A percentile compares a stretch with the other conserved stretches of the same genome.
Conservation (phyloP, 2,888 invertebrate species). For the Heliconius sara region DNA sequence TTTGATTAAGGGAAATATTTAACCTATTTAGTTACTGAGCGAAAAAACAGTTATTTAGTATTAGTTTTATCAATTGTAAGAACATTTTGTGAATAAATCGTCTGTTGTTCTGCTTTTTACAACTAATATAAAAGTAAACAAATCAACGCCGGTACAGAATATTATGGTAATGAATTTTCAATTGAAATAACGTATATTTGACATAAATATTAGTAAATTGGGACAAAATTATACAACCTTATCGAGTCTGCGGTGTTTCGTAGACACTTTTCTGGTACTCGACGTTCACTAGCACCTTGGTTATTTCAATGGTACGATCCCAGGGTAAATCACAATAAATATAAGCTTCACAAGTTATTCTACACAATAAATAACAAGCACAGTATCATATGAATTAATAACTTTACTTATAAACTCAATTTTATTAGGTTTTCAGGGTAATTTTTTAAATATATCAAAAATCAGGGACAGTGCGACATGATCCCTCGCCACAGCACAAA, state of each 20-base stretch:
- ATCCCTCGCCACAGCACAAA: constrained; percentile 64
- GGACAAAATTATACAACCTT: constrained; percentile 51
- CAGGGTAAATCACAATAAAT: constrained; percentile 54
- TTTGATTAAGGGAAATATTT: constrained; percentile 44
- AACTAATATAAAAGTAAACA: constrained; percentile 59
- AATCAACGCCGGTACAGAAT: constrained; percentile 60
- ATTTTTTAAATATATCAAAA: constrained; percentile 59
- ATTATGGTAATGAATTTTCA: constrained; percentile 36
- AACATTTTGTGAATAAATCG: constrained; percentile 1
- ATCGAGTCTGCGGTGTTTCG: constrained; percentile 57
- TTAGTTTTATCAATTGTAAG: not conserved
- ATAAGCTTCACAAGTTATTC: constrained; percentile 45
- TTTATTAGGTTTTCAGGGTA: constrained; percentile 49
- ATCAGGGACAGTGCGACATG: constrained; percentile 59
- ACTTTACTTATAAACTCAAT: constrained; percentile 43
- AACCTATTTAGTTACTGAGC: constrained; percentile 45
- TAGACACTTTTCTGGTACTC: constrained; percentile 66
- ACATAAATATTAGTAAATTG: constrained; percentile 26
- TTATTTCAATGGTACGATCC: constrained; percentile 70
- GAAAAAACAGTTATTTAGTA: constrained; percentile 1
- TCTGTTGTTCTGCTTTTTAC: constrained; percentile 17
- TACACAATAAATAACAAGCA: constrained; percentile 45
- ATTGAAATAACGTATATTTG: constrained; percentile 39
- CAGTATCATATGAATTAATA: constrained; percentile 37
- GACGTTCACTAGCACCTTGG: constrained; percentile 64